Evolutionary conservation across 2,888 invertebrate species (phyloP), one percentile per base, ranked within the genome.

Genomic region (Lutraria lutraria): DNA sequence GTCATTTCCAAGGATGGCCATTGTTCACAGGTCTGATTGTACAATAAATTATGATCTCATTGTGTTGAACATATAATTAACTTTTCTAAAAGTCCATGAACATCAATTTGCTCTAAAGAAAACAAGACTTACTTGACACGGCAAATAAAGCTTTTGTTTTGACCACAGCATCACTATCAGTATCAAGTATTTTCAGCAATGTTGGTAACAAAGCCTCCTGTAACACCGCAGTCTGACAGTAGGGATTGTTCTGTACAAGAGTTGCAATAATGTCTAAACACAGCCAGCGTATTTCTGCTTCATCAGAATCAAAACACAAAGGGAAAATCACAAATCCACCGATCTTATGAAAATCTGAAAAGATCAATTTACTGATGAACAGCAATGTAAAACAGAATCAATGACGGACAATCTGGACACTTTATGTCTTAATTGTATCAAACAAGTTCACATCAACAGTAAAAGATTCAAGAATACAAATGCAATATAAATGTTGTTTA

Each of bases 191-290:
- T 10, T 96, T 96, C 21, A 98, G 95, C 25, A 99, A 96, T 15
- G 97, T 97, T 0, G 97, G 97, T 79, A 99, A 96, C 15, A 98
- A 97, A 12, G 81, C 81, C 6, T 97, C 97, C 90, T 98, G 97
- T 10, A 98, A 93, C 0, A 96, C 90, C n/a, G 98, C 97, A 52
- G 97, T 96, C 96, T 99, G 99, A 94, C 98, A 98, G 95, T 97
- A 98, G 0, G 98, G 97, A 97, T 99, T 99, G 97, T 99, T 98
- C 97, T 99, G 99, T 60, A 98, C 98, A 88, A 98, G 96, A 94
- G 98, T 98, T 0, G 98, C 98, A 3, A 99, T 97, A 21, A 98
- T 96, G 53, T 98, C 97, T 19, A 98, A 98, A 2, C 98, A 97
- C 68, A 97, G 97, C 89, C 97, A 97, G 60, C 98, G 97, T 0